phyloP scores from a whole-genome alignment of 2,888 invertebrate species.

The Campaea margaritaria region DNA sequence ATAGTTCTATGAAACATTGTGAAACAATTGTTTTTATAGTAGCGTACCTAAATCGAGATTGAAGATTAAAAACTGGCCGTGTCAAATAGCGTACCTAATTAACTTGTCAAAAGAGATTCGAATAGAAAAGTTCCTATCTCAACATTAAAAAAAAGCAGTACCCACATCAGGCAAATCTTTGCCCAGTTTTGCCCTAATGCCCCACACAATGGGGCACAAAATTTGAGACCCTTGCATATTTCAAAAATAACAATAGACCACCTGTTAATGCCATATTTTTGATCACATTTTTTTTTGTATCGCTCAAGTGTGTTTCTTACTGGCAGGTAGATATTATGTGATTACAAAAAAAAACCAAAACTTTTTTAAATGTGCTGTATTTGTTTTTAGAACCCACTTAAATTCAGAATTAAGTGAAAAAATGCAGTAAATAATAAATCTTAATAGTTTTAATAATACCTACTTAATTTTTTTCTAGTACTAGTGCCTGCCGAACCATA shows the following conservation, averaged over 20 bases:
- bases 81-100: too few relatives aligned
- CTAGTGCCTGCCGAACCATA: too few relatives aligned
- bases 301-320: slow-evolving; percentile 38
- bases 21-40: too few relatives aligned
- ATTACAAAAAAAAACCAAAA: slow-evolving; percentile 1
- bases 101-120: slow-evolving; percentile 12
- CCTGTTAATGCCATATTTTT: slow-evolving; percentile 58
- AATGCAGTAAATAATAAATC: too few relatives aligned
- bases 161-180: slow-evolving; percentile 39
- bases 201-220: slow-evolving; percentile 52
- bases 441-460: too few relatives aligned
- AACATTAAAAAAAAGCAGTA: slow-evolving; percentile 7
- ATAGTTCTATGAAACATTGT: too few relatives aligned
- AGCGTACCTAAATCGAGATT: too few relatives aligned
- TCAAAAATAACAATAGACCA: slow-evolving; percentile 64
- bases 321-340: slow-evolving; percentile 30
- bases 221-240: slow-evolving; percentile 61
- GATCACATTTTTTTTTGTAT: slow-evolving; percentile 44
- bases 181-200: slow-evolving; percentile 55
- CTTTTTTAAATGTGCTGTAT: too few relatives aligned
- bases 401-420: too few relatives aligned
- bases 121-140: neutral
- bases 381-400: too few relatives aligned
- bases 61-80: neutral
- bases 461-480: too few relatives aligned